Evolutionary conservation across 2,888 invertebrate species (phyloP).

Genomic region (Chloroclystis v-ata): DNA sequence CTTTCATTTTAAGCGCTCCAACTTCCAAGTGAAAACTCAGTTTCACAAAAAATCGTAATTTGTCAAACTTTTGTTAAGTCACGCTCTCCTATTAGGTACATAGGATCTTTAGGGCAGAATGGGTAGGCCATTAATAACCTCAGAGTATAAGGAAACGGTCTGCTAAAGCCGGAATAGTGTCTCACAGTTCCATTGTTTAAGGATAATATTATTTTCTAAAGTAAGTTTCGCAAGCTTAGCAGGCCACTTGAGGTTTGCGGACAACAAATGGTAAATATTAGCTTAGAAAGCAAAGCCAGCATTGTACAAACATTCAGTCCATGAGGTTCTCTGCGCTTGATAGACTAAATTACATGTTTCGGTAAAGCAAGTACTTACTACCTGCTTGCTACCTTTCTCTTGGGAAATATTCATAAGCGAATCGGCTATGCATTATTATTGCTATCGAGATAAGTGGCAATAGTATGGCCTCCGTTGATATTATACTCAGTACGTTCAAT

Average conservation of each 20-base stretch:
- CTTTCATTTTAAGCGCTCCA: neutral
- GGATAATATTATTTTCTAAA: constrained; percentile 33
- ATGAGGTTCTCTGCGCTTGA: too few relatives aligned
- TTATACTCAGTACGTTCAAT: constrained; percentile 21
- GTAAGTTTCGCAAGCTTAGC: constrained; percentile 13
- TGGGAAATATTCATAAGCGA: neutral
- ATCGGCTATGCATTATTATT: neutral
- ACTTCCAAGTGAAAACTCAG: neutral
- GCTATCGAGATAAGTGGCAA: constrained; percentile 4
- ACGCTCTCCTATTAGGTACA: constrained; percentile 4
- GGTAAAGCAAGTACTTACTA: neutral
- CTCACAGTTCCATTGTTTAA: constrained; percentile 25
- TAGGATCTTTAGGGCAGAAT: constrained; percentile 28
- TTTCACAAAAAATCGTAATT: constrained; percentile 8
- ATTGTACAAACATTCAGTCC: neutral
- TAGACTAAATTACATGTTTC: constrained; percentile 1
- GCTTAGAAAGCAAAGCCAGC: constrained; percentile 25
- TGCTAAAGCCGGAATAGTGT: constrained; percentile 27
- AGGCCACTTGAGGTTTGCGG: constrained; percentile 2
- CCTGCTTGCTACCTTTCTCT: neutral
- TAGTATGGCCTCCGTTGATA: constrained; percentile 1
- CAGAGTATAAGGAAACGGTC: constrained; percentile 30
- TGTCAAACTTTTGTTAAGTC: constrained; percentile 19
- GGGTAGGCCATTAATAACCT: constrained; percentile 32
- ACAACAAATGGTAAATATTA: constrained; percentile 18